A percentile compares a stretch with the other conserved stretches of the same genome.
phyloP scores from a whole-genome alignment of 2,888 invertebrate genomes.

The Papilio protenor region DNA sequence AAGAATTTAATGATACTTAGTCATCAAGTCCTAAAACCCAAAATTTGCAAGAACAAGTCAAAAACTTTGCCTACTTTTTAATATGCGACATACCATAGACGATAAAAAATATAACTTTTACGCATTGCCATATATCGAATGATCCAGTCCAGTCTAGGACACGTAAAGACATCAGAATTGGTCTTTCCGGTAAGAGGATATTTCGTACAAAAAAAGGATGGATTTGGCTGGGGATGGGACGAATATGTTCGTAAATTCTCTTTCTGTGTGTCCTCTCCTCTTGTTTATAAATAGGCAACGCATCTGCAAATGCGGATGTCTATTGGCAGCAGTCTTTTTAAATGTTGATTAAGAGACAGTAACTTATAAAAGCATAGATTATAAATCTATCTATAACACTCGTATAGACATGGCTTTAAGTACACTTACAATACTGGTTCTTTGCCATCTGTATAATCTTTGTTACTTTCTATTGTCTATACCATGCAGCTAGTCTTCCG shows the following conservation, averaged over 20 bases:
- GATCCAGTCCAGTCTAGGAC: not conserved
- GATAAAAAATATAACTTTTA: not conserved
- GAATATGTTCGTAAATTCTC: too few species aligned
- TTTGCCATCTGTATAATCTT: not conserved
- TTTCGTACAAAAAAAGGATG: too few species aligned
- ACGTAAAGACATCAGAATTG: not conserved
- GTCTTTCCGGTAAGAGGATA: not conserved
- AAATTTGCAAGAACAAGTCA: not conserved
- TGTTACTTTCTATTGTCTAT: conserved; percentile 38
- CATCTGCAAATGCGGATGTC: too few species aligned
- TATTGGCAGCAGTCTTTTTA: too few species aligned
- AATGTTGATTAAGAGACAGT: not conserved
- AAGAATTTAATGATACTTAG: conserved; percentile 16
- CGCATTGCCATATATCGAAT: not conserved
- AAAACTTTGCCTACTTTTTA: not conserved
- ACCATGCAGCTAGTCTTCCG: conserved; percentile 26
- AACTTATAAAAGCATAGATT: not conserved
- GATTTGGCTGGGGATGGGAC: too few species aligned
- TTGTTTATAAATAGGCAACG: too few species aligned
- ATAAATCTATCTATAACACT: not conserved
- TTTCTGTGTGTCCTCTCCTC: too few species aligned
- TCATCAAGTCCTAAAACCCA: not conserved
- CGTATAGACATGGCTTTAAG: not conserved
- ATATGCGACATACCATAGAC: too few species aligned
- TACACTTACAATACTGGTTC: not conserved